Evolutionary conservation across 2,888 invertebrate genomes (phyloP).

Genomic region (Xylota sylvarum): DNA sequence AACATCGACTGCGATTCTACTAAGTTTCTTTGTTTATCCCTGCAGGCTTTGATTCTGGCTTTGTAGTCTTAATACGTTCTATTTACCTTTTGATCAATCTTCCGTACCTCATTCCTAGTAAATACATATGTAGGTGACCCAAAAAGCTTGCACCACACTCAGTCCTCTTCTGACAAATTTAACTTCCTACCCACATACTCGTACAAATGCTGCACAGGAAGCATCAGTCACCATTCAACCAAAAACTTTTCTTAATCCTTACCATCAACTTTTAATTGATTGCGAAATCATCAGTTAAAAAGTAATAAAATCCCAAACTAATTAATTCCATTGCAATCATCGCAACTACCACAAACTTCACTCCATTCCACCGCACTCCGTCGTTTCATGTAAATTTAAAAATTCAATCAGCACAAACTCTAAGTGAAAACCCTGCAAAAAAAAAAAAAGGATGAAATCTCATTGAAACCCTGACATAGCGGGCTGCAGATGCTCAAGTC

Average conservation of each 20-base stretch:
- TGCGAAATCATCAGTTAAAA: slow-evolving; percentile 76
- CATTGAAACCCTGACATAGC: slow-evolving; percentile 45
- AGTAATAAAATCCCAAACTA: slow-evolving; percentile 76
- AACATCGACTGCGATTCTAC: too few species aligned
- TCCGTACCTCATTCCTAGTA: not conserved
- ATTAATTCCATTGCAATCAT: slow-evolving; percentile 77
- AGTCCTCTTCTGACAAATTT: not conserved
- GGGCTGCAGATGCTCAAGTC: slow-evolving; percentile 59
- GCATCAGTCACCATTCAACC: not conserved
- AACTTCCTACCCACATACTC: not conserved
- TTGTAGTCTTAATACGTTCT: too few species aligned
- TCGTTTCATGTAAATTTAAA: slow-evolving; percentile 75
- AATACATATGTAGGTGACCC: not conserved
- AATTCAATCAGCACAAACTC: slow-evolving; percentile 77
- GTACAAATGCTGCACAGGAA: not conserved
- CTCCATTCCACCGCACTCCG: slow-evolving; percentile 35
- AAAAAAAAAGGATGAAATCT: slow-evolving; percentile 22
- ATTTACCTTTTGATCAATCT: too few species aligned
- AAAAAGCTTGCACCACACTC: not conserved
- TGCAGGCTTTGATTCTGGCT: too few species aligned
- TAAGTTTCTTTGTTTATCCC: too few species aligned
- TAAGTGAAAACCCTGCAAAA: slow-evolving; percentile 64
- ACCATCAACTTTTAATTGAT: slow-evolving; percentile 75
- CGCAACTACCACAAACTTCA: slow-evolving; percentile 74
- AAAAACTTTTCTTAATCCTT: slow-evolving; percentile 71